Conservation (phyloP, 2,113 vertebrate genomes). For the Otis tarda region DNA sequence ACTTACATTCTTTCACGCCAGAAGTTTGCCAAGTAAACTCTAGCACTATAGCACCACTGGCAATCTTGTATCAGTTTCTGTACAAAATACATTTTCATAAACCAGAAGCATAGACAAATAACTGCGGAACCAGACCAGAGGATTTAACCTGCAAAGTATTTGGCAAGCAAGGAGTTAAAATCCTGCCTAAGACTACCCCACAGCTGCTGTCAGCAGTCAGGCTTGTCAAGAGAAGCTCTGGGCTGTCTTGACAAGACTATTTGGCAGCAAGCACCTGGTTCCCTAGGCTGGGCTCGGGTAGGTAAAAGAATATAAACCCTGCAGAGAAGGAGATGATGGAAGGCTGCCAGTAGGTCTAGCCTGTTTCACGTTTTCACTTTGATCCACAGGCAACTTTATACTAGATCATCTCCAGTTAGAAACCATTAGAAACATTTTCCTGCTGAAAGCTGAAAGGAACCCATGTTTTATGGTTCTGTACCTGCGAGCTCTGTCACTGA, state of each 20-base stretch:
- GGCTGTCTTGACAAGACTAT: conserved; percentile 60
- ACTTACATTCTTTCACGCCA: background rate
- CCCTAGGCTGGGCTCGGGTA: background rate
- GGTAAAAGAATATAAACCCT: conserved; percentile 56
- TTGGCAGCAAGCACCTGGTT: conserved; percentile 62
- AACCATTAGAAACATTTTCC: background rate
- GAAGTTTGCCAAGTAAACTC: background rate
- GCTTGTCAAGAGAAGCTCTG: conserved; percentile 53
- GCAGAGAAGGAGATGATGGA: conserved; percentile 1
- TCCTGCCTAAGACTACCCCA: conserved; percentile 7
- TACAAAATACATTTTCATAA: background rate
- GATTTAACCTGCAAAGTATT: background rate
- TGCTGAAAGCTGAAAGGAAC: background rate
- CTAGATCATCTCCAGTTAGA: background rate
- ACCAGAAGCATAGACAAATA: background rate
- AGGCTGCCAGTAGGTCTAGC: conserved; percentile 28
- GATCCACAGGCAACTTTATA: conserved; percentile 6
- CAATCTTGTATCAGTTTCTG: background rate
- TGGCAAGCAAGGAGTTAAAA: conserved; percentile 48
- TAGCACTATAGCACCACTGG: background rate
- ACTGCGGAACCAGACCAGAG: background rate
- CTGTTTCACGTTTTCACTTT: conserved; percentile 1
- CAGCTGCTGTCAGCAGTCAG: conserved; percentile 65
- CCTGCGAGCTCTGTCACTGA: background rate
- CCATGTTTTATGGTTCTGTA: background rate